These are phyloP conservation scores for Austrolebias charrua DNA, from an alignment of 2,797 vertebrate genomes.

Conservation along the genomic window DNA sequence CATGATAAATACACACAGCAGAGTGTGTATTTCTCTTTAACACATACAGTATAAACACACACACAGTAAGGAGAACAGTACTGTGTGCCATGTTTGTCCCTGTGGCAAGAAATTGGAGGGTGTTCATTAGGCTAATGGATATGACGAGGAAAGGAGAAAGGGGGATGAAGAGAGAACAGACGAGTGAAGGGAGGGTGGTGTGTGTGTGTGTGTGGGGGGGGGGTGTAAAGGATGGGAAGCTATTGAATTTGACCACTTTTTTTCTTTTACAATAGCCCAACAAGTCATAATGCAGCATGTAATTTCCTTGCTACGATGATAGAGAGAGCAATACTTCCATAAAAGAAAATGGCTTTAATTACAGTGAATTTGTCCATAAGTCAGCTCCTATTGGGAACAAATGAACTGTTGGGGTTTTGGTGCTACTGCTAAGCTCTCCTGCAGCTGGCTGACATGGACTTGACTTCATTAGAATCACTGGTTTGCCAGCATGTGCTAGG, in stretches of 20 bases:
- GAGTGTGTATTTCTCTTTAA: constrained; percentile 6
- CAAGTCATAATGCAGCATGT: constrained; percentile 62
- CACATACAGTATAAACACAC: constrained; percentile 1
- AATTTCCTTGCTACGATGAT: constrained; percentile 66
- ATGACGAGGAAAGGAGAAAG: constrained; percentile 65
- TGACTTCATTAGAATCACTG: constrained; percentile 52
- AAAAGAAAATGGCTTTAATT: constrained; percentile 75
- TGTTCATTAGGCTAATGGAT: constrained; percentile 84
- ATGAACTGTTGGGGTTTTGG: constrained; percentile 49
- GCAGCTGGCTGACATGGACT: constrained; percentile 45
- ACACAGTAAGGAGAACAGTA: constrained; percentile 55
- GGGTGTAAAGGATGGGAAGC: constrained; percentile 26
- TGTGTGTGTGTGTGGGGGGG: constrained; percentile 4
- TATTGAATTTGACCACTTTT: constrained; percentile 60
- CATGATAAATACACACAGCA: constrained; percentile 18
- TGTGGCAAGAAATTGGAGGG: constrained; percentile 69
- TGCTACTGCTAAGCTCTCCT: constrained; percentile 33
- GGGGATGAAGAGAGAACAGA: constrained; percentile 35
- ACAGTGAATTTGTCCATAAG: constrained; percentile 68
- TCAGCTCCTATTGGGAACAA: constrained; percentile 62
- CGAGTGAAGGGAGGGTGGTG: constrained; percentile 17
- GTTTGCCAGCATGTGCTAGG: constrained; percentile 45
- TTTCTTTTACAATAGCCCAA: constrained; percentile 63
- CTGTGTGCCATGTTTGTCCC: constrained; percentile 56
- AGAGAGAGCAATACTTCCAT: constrained; percentile 71